These are phyloP conservation scores for Eubucco bourcierii DNA, from an alignment of 2,113 vertebrate genomes.

Conservation along the genomic window DNA sequence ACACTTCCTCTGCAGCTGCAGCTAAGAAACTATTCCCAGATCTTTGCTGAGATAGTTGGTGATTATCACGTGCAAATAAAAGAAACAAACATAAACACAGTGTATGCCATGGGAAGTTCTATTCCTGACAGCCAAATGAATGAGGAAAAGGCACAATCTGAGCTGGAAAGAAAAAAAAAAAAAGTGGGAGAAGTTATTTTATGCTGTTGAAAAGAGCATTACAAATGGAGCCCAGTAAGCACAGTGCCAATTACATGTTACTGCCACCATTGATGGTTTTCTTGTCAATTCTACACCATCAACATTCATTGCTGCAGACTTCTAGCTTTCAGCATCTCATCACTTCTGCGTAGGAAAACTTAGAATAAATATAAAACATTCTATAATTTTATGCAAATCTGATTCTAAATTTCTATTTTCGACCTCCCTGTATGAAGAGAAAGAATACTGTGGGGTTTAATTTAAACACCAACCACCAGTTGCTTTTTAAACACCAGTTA, in stretches of 20 bases:
- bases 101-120: slow-evolving; percentile 10
- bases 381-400: not conserved
- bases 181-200: not conserved
- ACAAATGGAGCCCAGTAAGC: not conserved
- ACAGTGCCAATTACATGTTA: not conserved
- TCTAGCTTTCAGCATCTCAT: not conserved
- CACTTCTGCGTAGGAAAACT: not conserved
- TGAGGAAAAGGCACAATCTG: not conserved
- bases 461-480: not conserved
- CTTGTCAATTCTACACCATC: not conserved
- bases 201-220: not conserved
- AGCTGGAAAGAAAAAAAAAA: not conserved
- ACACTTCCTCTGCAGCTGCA: slow-evolving; percentile 61
- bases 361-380: not conserved
- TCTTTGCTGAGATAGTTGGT: slow-evolving; percentile 42
- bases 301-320: not conserved
- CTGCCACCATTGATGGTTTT: not conserved
- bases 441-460: not conserved
- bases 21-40: slow-evolving; percentile 56
- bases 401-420: not conserved
- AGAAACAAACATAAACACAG: slow-evolving; percentile 45
- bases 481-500: not conserved
- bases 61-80: slow-evolving; percentile 40
- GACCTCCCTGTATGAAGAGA: not conserved
- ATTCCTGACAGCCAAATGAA: not conserved